Percentiles rank a stretch among this genome's conserved stretches.
Evolutionary conservation across 2,888 invertebrate species (phyloP).

Genomic region (Lepidochrysops patricia): DNA sequence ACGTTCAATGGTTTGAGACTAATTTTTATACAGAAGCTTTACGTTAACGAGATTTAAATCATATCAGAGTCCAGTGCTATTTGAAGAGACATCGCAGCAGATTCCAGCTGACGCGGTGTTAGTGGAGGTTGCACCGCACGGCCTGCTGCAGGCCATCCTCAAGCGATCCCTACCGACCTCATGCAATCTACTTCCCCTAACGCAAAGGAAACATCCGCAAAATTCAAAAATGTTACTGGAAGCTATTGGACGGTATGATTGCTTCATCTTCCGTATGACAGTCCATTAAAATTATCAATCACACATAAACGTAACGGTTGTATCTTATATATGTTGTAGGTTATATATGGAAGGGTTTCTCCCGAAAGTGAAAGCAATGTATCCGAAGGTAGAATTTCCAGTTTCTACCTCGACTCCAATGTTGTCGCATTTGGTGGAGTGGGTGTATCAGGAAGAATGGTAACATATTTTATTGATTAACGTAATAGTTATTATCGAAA

Average conservation of each 20-base stretch:
- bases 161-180: too few relatives aligned
- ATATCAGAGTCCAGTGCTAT: too few relatives aligned
- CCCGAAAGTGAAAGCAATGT: constrained; percentile 79
- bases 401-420: constrained; percentile 88
- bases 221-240: constrained; percentile 67
- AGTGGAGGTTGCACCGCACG: too few relatives aligned
- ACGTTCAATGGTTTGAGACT: neutral
- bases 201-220: too few relatives aligned
- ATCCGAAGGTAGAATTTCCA: constrained; percentile 82
- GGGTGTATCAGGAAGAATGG: constrained; percentile 86
- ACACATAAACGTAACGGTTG: neutral
- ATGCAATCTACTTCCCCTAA: too few relatives aligned
- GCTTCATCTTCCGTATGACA: too few relatives aligned
- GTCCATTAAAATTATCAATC: constrained; percentile 34
- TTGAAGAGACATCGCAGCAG: too few relatives aligned
- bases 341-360: constrained; percentile 82
- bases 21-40: constrained; percentile 46
- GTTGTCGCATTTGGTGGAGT: constrained; percentile 84
- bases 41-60: too few relatives aligned
- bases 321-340: constrained; percentile 42
- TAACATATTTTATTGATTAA: too few relatives aligned
- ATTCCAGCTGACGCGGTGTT: too few relatives aligned
- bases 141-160: too few relatives aligned
- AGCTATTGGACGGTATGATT: constrained; percentile 64
- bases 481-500: too few relatives aligned